Conservation (phyloP, 2,888 invertebrate genomes). For the Opisthograptis luteolata region DNA sequence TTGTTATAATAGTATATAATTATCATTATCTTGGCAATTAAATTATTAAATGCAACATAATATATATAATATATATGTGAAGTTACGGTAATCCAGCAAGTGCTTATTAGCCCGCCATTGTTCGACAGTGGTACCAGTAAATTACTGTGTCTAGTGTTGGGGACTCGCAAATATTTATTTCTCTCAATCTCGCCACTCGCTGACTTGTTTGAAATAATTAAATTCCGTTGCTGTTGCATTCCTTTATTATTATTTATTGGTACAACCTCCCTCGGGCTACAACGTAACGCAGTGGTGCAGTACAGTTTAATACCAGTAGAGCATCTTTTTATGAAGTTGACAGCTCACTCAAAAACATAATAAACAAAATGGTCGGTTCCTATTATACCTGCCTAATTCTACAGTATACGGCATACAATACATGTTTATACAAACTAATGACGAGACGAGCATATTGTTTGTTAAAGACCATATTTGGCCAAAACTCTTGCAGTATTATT, state of each 20-base stretch:
- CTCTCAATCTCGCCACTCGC: conserved; percentile 47
- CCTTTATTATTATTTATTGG: conserved; percentile 64
- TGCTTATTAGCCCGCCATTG: conserved; percentile 40
- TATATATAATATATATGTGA: background rate
- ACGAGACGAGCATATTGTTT: too few relatives aligned
- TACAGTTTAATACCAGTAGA: conserved; percentile 1
- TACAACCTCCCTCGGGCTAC: conserved; percentile 32
- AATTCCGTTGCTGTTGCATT: conserved; percentile 61
- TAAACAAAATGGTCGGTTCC: too few relatives aligned
- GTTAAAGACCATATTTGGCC: too few relatives aligned
- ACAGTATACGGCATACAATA: too few relatives aligned
- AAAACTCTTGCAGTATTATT: too few relatives aligned
- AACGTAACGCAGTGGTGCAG: background rate
- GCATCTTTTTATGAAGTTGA: background rate
- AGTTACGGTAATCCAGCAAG: conserved; percentile 6
- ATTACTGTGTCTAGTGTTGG: conserved; percentile 45
- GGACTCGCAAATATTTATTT: conserved; percentile 47
- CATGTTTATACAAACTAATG: too few relatives aligned
- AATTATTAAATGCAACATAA: too few relatives aligned
- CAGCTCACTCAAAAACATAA: too few relatives aligned
- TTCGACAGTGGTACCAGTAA: conserved; percentile 41
- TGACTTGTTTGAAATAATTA: conserved; percentile 63
- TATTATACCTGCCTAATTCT: too few relatives aligned
- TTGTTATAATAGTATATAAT: too few relatives aligned
- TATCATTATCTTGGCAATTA: too few relatives aligned